These are phyloP conservation scores for Anoplophora glabripennis DNA, from an alignment of 1,140 invertebrate genomes.

Conservation along the genomic window DNA sequence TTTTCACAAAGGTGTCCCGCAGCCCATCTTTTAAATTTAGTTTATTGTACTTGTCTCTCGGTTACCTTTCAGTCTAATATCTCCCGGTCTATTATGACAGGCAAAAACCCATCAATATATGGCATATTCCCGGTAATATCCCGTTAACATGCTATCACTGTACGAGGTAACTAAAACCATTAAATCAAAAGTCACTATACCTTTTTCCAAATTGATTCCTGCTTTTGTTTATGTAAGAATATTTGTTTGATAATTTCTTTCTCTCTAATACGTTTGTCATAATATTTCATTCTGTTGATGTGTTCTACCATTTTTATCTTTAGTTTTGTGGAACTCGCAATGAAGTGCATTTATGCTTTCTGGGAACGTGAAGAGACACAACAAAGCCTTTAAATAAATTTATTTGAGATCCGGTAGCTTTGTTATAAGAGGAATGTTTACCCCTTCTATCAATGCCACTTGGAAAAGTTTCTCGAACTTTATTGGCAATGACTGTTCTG, in stretches of 20 bases:
- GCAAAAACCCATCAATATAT: too few relatives aligned
- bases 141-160: not conserved
- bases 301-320: not conserved
- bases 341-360: not conserved
- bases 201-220: not conserved
- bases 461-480: not conserved
- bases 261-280: not conserved
- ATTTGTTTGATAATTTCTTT: not conserved
- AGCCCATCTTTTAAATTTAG: too few relatives aligned
- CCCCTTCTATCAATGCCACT: too few relatives aligned
- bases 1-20: too few relatives aligned
- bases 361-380: not conserved
- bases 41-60: too few relatives aligned
- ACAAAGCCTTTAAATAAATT: not conserved
- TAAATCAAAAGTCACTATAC: constrained; percentile 1
- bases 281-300: too few relatives aligned
- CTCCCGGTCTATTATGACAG: too few relatives aligned
- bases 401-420: not conserved
- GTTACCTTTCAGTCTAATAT: too few relatives aligned
- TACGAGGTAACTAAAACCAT: not conserved
- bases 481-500: not conserved
- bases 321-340: not conserved
- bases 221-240: not conserved
- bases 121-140: not conserved
- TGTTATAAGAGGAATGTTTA: too few relatives aligned